Percentiles rank a stretch among this genome's conserved stretches.
Evolutionary conservation across 2,113 vertebrate genomes (phyloP).

Genomic region (human): DNA sequence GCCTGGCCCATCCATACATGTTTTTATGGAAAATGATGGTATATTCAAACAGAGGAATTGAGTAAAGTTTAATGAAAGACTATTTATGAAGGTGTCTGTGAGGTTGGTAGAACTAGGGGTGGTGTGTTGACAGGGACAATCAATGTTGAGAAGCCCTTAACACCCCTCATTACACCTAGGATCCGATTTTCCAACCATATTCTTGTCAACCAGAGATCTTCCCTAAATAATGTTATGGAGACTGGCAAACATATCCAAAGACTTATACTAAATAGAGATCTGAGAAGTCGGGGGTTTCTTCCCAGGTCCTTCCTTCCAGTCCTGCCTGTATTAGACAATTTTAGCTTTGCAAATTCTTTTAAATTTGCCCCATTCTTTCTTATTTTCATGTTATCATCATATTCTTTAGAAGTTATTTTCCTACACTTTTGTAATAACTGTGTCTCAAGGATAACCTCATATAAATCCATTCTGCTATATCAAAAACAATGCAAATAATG

Average conservation of each 20-base stretch:
- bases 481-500: neutral
- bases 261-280: neutral
- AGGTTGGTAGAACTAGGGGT: neutral
- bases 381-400: neutral
- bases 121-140: no score
- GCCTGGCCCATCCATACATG: no score
- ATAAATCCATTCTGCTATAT: neutral
- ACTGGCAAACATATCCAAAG: neutral
- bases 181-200: neutral
- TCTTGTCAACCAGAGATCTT: neutral
- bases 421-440: neutral
- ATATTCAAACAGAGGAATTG: neutral
- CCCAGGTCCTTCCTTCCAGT: neutral
- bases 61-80: neutral
- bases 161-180: neutral
- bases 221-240: neutral
- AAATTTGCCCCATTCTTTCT: neutral
- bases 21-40: neutral
- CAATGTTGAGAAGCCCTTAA: neutral
- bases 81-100: neutral
- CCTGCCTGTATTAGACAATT: neutral
- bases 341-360: neutral
- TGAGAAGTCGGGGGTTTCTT: neutral
- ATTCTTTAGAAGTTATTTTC: neutral
- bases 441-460: neutral